Evolutionary conservation across 1,140 invertebrate species (phyloP).

Genomic region (Varroa destructor): DNA sequence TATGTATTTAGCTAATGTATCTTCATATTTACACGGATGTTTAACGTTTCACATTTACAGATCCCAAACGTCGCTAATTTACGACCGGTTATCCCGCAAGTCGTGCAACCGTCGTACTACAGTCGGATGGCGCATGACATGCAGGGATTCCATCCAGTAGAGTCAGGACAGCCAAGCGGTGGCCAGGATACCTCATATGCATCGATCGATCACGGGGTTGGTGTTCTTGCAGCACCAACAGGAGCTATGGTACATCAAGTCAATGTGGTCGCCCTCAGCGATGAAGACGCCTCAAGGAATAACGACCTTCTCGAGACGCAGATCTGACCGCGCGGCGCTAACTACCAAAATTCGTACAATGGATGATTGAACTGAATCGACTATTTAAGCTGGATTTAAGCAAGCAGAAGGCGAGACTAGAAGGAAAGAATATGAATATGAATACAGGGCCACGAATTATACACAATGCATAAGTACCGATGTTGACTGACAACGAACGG

Average conservation of each 20-base stretch:
- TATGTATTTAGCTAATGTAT: too few species aligned
- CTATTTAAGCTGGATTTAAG: too few species aligned
- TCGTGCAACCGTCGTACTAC: slow-evolving; percentile 22
- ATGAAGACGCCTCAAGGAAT: background rate
- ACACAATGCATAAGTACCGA: too few species aligned
- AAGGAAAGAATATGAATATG: too few species aligned
- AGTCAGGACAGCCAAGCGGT: too few species aligned
- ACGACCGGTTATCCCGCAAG: slow-evolving; percentile 10
- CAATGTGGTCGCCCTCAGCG: slow-evolving; percentile 11
- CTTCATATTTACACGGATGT: too few species aligned
- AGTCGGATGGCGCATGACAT: slow-evolving; percentile 2
- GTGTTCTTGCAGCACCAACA: too few species aligned
- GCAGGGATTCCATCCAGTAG: background rate
- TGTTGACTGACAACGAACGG: too few species aligned
- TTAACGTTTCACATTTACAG: background rate
- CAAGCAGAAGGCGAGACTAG: too few species aligned
- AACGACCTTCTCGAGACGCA: slow-evolving; percentile 28
- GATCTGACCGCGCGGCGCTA: slow-evolving; percentile 23
- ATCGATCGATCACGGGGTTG: slow-evolving; percentile 13
- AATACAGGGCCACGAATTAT: too few species aligned
- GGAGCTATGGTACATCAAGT: slow-evolving; percentile 6
- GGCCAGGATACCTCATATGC: slow-evolving; percentile 13
- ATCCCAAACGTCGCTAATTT: slow-evolving; percentile 12
- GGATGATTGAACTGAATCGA: too few species aligned
- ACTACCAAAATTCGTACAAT: background rate